Conservation (phyloP, 2,888 invertebrate genomes). For the Drosophila kokeensis region DNA sequence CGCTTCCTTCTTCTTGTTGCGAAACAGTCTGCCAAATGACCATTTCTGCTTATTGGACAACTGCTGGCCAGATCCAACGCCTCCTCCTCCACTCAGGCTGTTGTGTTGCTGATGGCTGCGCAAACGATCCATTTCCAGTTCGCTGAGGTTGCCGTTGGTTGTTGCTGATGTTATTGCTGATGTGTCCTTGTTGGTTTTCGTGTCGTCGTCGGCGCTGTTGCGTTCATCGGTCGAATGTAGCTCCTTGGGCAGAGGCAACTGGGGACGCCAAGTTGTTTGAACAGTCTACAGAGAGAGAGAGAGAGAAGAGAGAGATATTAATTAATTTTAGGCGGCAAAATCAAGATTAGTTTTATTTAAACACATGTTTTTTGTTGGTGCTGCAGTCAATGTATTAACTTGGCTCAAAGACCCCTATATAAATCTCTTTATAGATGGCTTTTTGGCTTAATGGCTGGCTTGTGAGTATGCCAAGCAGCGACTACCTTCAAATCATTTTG, state of each 20-base stretch:
- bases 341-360: conserved; percentile 64
- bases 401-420: conserved; percentile 52
- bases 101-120: conserved; percentile 53
- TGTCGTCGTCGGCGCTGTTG: conserved; percentile 67
- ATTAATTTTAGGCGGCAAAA: conserved; percentile 46
- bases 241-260: conserved; percentile 84
- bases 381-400: conserved; percentile 44
- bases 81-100: conserved; percentile 29
- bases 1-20: conserved; percentile 89
- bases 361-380: conserved; percentile 60
- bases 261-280: conserved; percentile 85
- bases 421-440: conserved; percentile 30
- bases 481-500: background rate
- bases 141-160: conserved; percentile 29
- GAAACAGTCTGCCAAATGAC: conserved; percentile 92
- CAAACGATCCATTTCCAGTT: conserved; percentile 65
- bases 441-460: background rate
- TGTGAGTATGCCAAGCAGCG: background rate
- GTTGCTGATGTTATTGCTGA: conserved; percentile 36
- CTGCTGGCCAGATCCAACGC: conserved; percentile 54
- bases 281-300: conserved; percentile 81
- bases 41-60: conserved; percentile 87
- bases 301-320: conserved; percentile 13
- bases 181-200: conserved; percentile 51
- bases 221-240: conserved; percentile 78